A percentile compares a stretch with the other conserved stretches of the same genome.
phyloP scores from a whole-genome alignment of 2,113 vertebrate species.

The Calidris pugnax region DNA sequence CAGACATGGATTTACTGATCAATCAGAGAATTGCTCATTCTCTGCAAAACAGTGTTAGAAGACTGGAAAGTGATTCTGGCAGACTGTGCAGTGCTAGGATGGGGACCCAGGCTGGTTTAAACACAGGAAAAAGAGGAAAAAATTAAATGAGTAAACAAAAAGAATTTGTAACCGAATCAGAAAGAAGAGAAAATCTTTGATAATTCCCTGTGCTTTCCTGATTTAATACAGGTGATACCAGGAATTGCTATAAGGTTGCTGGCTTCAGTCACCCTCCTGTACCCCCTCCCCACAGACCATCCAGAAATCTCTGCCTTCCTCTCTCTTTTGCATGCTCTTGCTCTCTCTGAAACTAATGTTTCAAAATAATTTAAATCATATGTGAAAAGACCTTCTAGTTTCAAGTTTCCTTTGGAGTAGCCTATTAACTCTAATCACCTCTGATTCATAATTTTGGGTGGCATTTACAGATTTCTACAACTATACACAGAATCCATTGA shows the following conservation, averaged over 20 bases:
- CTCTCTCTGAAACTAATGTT: slow-evolving; percentile 28
- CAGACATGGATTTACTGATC: neutral
- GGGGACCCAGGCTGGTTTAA: neutral
- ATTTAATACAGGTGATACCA: neutral
- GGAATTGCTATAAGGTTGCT: neutral
- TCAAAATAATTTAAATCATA: slow-evolving; percentile 57
- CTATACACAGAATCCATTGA: slow-evolving; percentile 45
- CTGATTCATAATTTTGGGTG: slow-evolving; percentile 51
- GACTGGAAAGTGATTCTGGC: neutral
- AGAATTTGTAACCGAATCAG: neutral
- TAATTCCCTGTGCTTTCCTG: neutral
- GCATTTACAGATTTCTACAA: slow-evolving; percentile 48
- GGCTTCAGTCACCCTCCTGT: neutral
- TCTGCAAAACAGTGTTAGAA: neutral
- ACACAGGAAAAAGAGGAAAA: neutral
- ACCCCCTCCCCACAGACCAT: neutral
- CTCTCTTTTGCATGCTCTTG: neutral
- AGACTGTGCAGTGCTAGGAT: accelerated
- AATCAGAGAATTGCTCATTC: neutral
- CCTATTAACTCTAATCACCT: slow-evolving; percentile 25
- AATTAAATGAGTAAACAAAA: neutral
- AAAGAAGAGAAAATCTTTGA: neutral
- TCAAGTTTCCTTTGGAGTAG: slow-evolving; percentile 43
- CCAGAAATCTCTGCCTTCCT: neutral
- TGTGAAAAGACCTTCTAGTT: neutral